Evolutionary conservation across 1,140 invertebrate species (phyloP), one percentile per base, ranked within the genome.

Genomic region (Aphelenchoides avenae): DNA sequence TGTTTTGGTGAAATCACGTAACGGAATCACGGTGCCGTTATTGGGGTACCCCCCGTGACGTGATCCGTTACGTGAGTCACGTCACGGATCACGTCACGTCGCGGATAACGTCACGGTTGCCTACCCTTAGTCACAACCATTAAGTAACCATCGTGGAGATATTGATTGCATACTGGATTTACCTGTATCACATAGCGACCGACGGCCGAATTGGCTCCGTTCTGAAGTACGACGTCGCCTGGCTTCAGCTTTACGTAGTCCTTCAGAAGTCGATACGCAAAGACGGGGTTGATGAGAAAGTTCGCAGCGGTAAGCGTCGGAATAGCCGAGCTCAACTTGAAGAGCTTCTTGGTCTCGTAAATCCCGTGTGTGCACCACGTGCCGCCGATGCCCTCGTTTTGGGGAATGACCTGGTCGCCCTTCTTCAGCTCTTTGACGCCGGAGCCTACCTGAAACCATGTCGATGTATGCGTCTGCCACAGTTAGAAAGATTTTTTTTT

Each of bases 191-290:
- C 89, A 72, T 88, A 85, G 79, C 92, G 88, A 1, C 94, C 94
- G 61, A 93, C 92, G 18, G 88, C 89, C 77, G 91, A 93, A 79
- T 97, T 99, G 0, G 87, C 90, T 41, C 90, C 92, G 82, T 98
- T 98, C 81, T 98, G 93, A 72, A 97, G 90, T 0, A 94, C 82
- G 24, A 83, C 82, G 76, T 91, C 88, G 18, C 89, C 89, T 34
- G 84, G 80, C 65, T 84, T 82, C 1, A 97, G 79, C 33, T 80
- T 56, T 29, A 85, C 85, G 84, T 91, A 97, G 80, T 96, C 91
- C 73, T 85, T 85, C 0, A 98, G 78, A 90, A 97, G 65, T 34
- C 67, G 83, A 71, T 89, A 96, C 0, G 93, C 93, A 9, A 93
- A 95, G 58, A 86, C 87, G 15, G 92, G 91, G 81, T 97, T 97